These are phyloP conservation scores for Penaeus chinensis DNA, from an alignment of 1,140 invertebrate genomes.

Conservation along the genomic window DNA sequence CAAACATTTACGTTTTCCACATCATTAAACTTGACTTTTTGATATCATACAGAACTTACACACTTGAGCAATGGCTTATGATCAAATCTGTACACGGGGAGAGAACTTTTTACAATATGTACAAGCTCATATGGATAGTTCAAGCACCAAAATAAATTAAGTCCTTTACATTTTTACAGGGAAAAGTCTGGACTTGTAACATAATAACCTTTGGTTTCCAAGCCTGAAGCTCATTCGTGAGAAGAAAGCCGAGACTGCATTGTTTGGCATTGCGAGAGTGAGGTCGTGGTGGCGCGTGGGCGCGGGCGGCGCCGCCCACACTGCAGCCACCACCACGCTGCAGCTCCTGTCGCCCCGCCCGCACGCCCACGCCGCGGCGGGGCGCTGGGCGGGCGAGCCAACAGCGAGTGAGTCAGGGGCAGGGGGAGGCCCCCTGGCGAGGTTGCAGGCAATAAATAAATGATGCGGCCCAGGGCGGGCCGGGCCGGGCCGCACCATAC, in stretches of 20 bases:
- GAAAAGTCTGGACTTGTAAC: slow-evolving; percentile 22
- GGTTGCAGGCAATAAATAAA: slow-evolving; percentile 22
- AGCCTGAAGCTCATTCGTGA: slow-evolving; percentile 22
- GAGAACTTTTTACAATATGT: slow-evolving; percentile 18
- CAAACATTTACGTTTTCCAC: slow-evolving; percentile 32
- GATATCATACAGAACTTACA: slow-evolving; percentile 36
- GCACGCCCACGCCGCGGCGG: no score
- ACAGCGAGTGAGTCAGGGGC: background rate
- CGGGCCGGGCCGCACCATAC: background rate
- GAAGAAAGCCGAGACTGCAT: no score
- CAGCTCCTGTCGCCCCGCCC: no score
- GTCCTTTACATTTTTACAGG: slow-evolving; percentile 34
- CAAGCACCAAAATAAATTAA: slow-evolving; percentile 41
- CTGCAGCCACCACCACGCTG: no score
- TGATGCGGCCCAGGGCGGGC: background rate
- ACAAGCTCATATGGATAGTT: slow-evolving; percentile 9
- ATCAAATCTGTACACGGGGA: slow-evolving; percentile 35
- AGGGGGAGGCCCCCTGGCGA: slow-evolving; percentile 1
- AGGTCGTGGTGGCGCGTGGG: no score
- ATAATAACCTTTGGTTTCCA: slow-evolving; percentile 37
- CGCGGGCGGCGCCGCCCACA: no score
- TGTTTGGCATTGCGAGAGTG: no score
- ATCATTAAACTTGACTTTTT: slow-evolving; percentile 22
- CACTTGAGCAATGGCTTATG: slow-evolving; percentile 38
- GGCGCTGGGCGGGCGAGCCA: background rate